Percentiles rank a stretch among this genome's conserved stretches.
Evolutionary conservation across 2,888 invertebrate genomes (phyloP).

Genomic region (Unio delphinus): DNA sequence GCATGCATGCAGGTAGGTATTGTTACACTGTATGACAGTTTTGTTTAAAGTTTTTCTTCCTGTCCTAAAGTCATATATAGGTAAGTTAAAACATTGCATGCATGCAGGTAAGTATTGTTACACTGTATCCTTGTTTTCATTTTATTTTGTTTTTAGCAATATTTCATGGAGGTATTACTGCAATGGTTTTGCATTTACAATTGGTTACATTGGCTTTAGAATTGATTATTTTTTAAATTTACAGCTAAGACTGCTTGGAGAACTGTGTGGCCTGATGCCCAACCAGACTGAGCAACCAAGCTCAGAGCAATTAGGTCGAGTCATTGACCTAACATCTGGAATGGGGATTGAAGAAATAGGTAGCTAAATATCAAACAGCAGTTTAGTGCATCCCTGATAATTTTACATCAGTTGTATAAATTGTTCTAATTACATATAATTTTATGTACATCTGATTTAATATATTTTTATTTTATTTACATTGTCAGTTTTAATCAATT

Average conservation of each 20-base stretch:
- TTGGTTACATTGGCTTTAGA: background rate
- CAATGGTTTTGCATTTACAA: background rate
- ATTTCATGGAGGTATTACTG: background rate
- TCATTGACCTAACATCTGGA: constrained; percentile 91
- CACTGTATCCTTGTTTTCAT: background rate
- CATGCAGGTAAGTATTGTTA: background rate
- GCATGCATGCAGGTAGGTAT: background rate
- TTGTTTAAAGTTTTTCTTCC: no score
- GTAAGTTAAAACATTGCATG: no score
- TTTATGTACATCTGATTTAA: no score
- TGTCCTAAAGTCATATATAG: no score
- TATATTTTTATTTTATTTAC: no score
- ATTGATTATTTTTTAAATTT: constrained; percentile 37
- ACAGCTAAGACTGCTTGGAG: constrained; percentile 87
- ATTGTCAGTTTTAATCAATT: no score
- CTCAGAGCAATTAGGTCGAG: constrained; percentile 90
- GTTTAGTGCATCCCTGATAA: no score
- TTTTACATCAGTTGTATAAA: no score
- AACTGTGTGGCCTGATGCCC: constrained; percentile 91
- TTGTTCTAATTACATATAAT: background rate
- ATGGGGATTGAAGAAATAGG: constrained; percentile 74
- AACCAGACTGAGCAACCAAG: constrained; percentile 78
- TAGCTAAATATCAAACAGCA: constrained; percentile 3
- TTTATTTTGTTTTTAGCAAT: background rate
- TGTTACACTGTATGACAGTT: background rate